These are phyloP conservation scores for Epistrophella euchroma DNA, from an alignment of 2,888 invertebrate genomes.

Conservation along the genomic window DNA sequence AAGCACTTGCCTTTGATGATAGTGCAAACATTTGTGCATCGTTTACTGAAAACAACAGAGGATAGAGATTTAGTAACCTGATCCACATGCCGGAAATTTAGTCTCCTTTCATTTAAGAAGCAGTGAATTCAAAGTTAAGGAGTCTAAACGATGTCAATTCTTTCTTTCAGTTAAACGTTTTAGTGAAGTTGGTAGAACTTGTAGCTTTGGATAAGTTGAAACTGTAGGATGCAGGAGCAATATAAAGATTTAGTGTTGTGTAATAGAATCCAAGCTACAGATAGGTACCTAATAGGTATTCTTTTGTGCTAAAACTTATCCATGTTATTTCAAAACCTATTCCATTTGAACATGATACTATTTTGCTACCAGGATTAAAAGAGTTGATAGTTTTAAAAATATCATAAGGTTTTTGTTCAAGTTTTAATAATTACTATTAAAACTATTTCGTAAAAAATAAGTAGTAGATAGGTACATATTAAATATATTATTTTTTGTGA, in stretches of 20 bases:
- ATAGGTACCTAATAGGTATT: neutral
- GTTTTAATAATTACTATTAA: no score
- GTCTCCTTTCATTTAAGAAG: conserved; percentile 21
- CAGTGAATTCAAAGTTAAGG: conserved; percentile 11
- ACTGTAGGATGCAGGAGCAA: neutral
- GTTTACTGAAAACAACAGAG: conserved; percentile 52
- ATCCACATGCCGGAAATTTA: conserved; percentile 18
- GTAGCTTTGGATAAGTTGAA: conserved; percentile 11
- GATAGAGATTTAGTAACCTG: conserved; percentile 33
- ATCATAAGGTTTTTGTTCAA: no score
- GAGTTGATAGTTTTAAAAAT: no score
- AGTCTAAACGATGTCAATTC: conserved; percentile 39
- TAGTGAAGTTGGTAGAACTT: conserved; percentile 13
- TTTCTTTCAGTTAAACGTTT: conserved; percentile 19
- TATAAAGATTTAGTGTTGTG: neutral
- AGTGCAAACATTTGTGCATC: conserved; percentile 67
- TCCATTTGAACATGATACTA: neutral
- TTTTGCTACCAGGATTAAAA: neutral
- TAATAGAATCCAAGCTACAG: neutral
- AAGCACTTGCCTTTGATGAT: conserved; percentile 45
- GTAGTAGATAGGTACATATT: no score
- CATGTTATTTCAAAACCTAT: neutral
- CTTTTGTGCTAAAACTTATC: neutral
- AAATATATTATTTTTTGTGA: no score
- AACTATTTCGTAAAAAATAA: no score